phyloP scores from a whole-genome alignment of 2,888 invertebrate species.

The Sisyra nigra region DNA sequence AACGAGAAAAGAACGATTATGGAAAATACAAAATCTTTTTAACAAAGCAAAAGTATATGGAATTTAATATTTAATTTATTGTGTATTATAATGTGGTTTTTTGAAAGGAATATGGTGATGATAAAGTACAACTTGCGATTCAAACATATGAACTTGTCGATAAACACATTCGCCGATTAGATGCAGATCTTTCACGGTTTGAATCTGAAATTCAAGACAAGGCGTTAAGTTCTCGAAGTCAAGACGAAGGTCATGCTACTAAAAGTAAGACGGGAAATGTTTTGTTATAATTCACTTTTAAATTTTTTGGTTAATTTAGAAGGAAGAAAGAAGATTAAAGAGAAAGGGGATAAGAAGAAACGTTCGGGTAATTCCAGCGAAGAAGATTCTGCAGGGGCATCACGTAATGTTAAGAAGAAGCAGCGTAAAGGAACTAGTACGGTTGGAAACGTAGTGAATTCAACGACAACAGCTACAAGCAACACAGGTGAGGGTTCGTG shows the following conservation, averaged over 20 bases:
- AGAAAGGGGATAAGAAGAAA: constrained; percentile 44
- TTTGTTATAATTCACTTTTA: not conserved
- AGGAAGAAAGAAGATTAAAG: constrained; percentile 53
- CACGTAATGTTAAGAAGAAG: constrained; percentile 33
- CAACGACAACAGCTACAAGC: constrained; percentile 16
- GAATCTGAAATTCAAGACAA: constrained; percentile 96
- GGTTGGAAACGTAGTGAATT: constrained; percentile 14
- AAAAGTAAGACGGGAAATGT: too few species aligned
- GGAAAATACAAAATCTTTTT: constrained; percentile 74
- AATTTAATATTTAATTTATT: not conserved
- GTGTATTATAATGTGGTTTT: not conserved
- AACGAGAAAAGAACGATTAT: constrained; percentile 66
- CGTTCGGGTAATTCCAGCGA: constrained; percentile 31
- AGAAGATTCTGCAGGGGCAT: constrained; percentile 28
- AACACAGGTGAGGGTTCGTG: constrained; percentile 27
- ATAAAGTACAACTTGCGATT: constrained; percentile 93
- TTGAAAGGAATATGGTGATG: constrained; percentile 72
- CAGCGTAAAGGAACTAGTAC: constrained; percentile 35
- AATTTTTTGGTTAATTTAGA: constrained; percentile 25
- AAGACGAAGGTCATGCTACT: constrained; percentile 42
- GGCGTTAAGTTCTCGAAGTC: constrained; percentile 58
- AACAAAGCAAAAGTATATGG: constrained; percentile 61
- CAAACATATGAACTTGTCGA: constrained; percentile 97
- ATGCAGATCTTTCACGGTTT: constrained; percentile 90
- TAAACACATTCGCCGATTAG: constrained; percentile 89